These are phyloP conservation scores for Drosophila pandora DNA, from an alignment of 1,140 invertebrate species.

Conservation along the genomic window DNA sequence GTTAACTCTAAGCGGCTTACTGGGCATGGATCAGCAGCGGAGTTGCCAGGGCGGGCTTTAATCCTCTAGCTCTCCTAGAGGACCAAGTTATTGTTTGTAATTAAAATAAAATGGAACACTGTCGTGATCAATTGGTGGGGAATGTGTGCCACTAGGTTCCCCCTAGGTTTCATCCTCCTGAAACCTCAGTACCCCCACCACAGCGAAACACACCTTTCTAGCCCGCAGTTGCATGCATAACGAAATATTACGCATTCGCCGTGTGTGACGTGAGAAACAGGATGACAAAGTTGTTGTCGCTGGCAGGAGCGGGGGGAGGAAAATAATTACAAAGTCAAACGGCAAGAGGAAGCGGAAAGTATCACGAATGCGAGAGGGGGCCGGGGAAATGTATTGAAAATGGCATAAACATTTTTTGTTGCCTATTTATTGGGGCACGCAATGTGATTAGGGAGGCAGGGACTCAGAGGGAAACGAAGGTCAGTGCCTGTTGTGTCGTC, in stretches of 20 bases:
- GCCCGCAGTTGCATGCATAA: slow-evolving; percentile 59
- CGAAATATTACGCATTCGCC: slow-evolving; percentile 70
- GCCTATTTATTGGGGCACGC: slow-evolving; percentile 64
- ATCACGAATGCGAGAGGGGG: too few relatives aligned
- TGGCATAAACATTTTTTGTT: slow-evolving; percentile 2
- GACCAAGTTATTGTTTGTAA: slow-evolving; percentile 64
- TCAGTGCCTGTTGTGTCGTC: slow-evolving; percentile 65
- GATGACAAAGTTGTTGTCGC: slow-evolving; percentile 57
- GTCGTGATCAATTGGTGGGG: slow-evolving; percentile 55
- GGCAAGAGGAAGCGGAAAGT: slow-evolving; percentile 24
- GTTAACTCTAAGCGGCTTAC: slow-evolving; percentile 40
- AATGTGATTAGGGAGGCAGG: slow-evolving; percentile 40
- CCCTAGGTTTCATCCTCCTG: background rate
- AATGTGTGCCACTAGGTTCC: slow-evolving; percentile 51
- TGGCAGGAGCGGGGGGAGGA: slow-evolving; percentile 31
- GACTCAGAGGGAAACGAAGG: slow-evolving; percentile 56
- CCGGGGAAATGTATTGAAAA: too few relatives aligned
- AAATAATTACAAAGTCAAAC: slow-evolving; percentile 57
- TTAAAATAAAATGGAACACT: slow-evolving; percentile 65
- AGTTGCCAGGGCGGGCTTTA: slow-evolving; percentile 3
- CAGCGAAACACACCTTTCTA: slow-evolving; percentile 25
- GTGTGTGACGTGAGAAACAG: slow-evolving; percentile 45
- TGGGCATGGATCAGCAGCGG: background rate
- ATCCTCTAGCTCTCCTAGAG: background rate
- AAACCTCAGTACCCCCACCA: background rate